These are phyloP conservation scores for Hyla sarda DNA, from an alignment of 2,113 vertebrate genomes.

Conservation along the genomic window DNA sequence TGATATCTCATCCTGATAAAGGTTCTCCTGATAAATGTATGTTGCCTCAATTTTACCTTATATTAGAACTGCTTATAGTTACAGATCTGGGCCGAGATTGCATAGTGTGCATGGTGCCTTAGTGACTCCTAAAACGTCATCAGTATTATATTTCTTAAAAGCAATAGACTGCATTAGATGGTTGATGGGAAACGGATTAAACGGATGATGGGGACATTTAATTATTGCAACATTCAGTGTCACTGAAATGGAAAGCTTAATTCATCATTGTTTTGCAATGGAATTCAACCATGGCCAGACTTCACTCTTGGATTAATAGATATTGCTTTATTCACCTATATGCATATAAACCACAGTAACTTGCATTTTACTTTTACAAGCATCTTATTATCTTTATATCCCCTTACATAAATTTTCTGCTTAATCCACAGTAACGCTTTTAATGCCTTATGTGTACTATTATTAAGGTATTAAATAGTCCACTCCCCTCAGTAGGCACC, in stretches of 20 bases:
- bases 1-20: too few species aligned
- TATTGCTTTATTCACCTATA: slow-evolving; percentile 11
- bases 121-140: too few species aligned
- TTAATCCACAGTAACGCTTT: slow-evolving; percentile 29
- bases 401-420: slow-evolving; percentile 23
- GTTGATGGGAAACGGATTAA: too few species aligned
- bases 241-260: not conserved
- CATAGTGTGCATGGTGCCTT: too few species aligned
- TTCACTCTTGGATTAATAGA: not conserved
- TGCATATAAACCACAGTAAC: slow-evolving; percentile 1
- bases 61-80: too few species aligned
- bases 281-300: not conserved
- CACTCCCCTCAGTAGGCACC: slow-evolving; percentile 6
- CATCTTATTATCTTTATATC: slow-evolving; percentile 41
- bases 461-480: slow-evolving; percentile 34
- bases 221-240: not conserved
- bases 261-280: not conserved
- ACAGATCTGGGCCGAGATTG: too few species aligned
- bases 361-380: slow-evolving; percentile 23
- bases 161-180: not conserved
- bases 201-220: not conserved
- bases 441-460: slow-evolving; percentile 21
- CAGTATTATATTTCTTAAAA: not conserved
- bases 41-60: too few species aligned
- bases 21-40: too few species aligned